Base-by-base conservation (phyloP, 2,888 invertebrate genomes). In the Leptarthrus brevirostris region DNA sequence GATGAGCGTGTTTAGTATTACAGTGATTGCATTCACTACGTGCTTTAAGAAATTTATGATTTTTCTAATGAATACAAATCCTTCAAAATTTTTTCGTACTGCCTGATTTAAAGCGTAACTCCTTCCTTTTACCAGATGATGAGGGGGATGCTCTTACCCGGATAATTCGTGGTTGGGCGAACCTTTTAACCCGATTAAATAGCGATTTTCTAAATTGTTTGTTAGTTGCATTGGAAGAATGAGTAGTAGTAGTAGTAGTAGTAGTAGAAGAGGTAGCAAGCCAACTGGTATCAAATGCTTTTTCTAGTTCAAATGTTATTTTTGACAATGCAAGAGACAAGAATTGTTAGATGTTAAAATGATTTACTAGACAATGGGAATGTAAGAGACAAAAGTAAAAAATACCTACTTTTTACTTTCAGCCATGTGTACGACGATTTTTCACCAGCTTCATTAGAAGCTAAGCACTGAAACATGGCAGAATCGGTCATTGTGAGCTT, bases 381-480 rank as follows among this genome's bases (percentile, higher is more conserved):
- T 8, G 16, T 14, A 14, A 8, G n/a, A n/a, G 22, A 18, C 4
- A 47, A 14, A 47, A 14, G n/a, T 47, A n/a, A 47, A n/a, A n/a
- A n/a, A n/a, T n/a, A 91, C 95, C 93, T 88, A 97, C 97, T 96
- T 90, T 96, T 96, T 26, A 97, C 96, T 86, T 93, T 92, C 52
- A 97, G 86, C 96, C 96, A 97, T 1, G 96, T 95, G 79, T 93
- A 93, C 76, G 92, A 90, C 3, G 95, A 94, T 71, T 92, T 91
- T 84, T 96, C 94, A 10, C 98, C 98, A 1, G 95, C 98, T 79
- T 91, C 91, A 83, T 97, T 98, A 72, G 87, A 88, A 0, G 95
- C 96, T 80, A 97, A 90, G 83, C 98, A 98, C 84, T 98, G 98
- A 82, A 94, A 98, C 89, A 98, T 93, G 58, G 97, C 98, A 77